Percentiles rank a stretch among this genome's conserved stretches.
These are phyloP conservation scores for Ochotona princeps DNA, from an alignment of 2,113 vertebrate genomes.

Conservation along the genomic window DNA sequence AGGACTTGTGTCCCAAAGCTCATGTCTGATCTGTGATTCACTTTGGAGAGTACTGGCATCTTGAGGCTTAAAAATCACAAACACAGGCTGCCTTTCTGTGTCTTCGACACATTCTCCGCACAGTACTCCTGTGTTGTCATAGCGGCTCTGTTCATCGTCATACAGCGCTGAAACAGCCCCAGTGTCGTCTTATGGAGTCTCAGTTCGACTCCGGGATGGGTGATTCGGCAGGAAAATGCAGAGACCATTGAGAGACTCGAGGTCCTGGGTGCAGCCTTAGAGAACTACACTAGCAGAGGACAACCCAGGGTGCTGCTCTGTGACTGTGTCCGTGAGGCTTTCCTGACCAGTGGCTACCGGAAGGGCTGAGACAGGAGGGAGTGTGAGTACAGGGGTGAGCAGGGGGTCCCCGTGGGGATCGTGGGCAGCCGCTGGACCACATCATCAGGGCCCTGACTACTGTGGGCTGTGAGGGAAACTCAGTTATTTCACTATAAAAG, in stretches of 20 bases:
- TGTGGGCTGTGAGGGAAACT: not conserved
- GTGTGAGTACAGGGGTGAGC: not conserved
- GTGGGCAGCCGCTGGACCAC: not conserved
- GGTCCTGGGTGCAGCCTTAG: not conserved
- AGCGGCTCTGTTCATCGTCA: not conserved
- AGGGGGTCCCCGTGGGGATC: too few species aligned
- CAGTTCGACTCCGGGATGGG: not conserved
- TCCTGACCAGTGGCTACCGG: not conserved
- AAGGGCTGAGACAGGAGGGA: not conserved
- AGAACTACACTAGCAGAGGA: not conserved
- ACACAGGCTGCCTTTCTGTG: not conserved
- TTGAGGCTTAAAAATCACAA: not conserved
- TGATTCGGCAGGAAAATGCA: not conserved
- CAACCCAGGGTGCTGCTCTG: not conserved
- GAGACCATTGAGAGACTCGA: not conserved
- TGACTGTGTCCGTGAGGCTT: not conserved
- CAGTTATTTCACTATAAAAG: constrained; percentile 1
- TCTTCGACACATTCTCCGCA: not conserved
- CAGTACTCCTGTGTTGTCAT: not conserved
- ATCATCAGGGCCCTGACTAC: not conserved
- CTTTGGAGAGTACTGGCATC: not conserved
- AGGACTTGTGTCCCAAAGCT: not conserved
- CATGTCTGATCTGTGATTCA: not conserved
- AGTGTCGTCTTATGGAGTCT: not conserved
- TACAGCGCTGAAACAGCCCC: not conserved